Evolutionary conservation across 2,888 invertebrate genomes (phyloP).

Genomic region (Drosophila maculinotata): DNA sequence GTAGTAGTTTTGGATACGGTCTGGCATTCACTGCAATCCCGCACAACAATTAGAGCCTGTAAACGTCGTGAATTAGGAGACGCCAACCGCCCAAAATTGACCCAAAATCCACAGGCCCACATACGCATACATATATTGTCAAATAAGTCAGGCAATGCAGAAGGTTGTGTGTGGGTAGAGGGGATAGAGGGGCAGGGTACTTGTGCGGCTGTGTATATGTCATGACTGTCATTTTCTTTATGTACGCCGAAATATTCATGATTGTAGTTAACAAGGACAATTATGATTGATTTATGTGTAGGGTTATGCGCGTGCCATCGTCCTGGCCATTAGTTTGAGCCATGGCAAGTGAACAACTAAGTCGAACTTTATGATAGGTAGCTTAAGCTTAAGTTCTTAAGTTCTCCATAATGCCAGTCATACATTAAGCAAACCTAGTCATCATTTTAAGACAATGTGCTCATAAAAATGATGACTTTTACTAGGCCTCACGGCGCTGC

Average conservation of each 20-base stretch:
- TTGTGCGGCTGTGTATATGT: slow-evolving; percentile 55
- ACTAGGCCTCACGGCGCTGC: slow-evolving; percentile 47
- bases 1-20: slow-evolving; percentile 34
- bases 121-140: slow-evolving; percentile 22
- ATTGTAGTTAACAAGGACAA: slow-evolving; percentile 82
- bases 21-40: slow-evolving; percentile 33
- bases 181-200: not conserved
- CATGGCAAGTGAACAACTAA: slow-evolving; percentile 42
- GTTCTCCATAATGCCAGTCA: slow-evolving; percentile 28
- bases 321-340: slow-evolving; percentile 55
- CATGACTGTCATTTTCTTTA: slow-evolving; percentile 80
- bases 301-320: slow-evolving; percentile 55
- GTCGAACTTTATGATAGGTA: slow-evolving; percentile 54
- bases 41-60: slow-evolving; percentile 66
- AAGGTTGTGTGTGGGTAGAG: not conserved
- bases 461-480: slow-evolving; percentile 60
- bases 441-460: slow-evolving; percentile 52
- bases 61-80: slow-evolving; percentile 44
- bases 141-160: slow-evolving; percentile 33
- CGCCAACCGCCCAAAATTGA: slow-evolving; percentile 31
- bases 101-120: slow-evolving; percentile 44
- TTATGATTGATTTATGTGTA: slow-evolving; percentile 77
- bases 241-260: slow-evolving; percentile 78
- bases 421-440: slow-evolving; percentile 44
- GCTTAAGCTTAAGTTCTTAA: slow-evolving; percentile 54